Evolutionary conservation across 2,113 vertebrate genomes (phyloP), one percentile per base, ranked within the genome.

Genomic region (Sisor rabdophorus): DNA sequence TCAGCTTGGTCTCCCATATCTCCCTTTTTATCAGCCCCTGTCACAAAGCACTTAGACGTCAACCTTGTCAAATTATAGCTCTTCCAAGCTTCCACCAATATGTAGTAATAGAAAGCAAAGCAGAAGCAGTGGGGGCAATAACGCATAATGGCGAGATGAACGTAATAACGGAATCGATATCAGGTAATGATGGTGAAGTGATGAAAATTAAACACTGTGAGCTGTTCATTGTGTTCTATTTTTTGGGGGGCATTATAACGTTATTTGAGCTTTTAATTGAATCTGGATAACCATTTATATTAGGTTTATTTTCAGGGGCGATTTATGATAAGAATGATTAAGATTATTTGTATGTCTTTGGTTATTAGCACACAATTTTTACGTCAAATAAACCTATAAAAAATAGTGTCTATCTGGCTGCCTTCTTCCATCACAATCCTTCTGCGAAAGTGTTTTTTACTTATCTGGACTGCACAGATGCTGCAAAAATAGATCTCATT

Each of bases 31-130:
- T 36, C 7, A 7, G 32, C 36, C 74, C 65, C 74, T 64, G 69
- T 76, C 65, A 79, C 26, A 26, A 75, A 63, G 71, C 65, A 53
- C 74, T 77, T 59, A 73, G 64, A 77, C 79, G 44, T 68, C 65
- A 68, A 47, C 17, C 16, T 68, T 50, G 44, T 68, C 47, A 28
- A 68, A 68, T 68, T 50, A 68, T 68, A 68, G 65, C 24, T 68
- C 65, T 19, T 28, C 24, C 65, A 28, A 28, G 65, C 15, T 28
- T 20, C 19, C 30, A 12, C 30, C 4, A 47, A 30, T 68, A 22
- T 10, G 26, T 47, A 2, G 47, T 50, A 50, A 68, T 28, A 68
- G 65, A 68, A 48, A 67, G 48, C 64, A 24, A n/a, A 48, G 40
- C 17, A n/a, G 48, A 67, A 67, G n/a, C 64, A 48, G 64, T 44